phyloP scores from a whole-genome alignment of 2,888 invertebrate species.

The Neoaliturus tenellus region DNA sequence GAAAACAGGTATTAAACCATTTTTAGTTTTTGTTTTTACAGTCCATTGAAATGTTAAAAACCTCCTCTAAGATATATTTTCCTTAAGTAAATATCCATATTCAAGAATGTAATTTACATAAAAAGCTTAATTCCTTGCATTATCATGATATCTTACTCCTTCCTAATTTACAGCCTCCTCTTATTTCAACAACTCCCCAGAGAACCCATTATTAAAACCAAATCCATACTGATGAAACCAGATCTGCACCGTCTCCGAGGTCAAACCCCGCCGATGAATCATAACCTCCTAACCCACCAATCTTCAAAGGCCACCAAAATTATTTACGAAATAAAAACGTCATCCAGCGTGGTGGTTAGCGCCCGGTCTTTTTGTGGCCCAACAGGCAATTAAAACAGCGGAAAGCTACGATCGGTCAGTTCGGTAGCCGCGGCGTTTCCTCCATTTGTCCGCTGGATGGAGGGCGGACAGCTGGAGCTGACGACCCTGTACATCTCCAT shows the following conservation, averaged over 20 bases:
- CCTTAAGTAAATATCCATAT: too few species aligned
- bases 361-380: background rate
- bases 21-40: too few species aligned
- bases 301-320: background rate
- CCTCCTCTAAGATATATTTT: too few species aligned
- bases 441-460: background rate
- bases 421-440: background rate
- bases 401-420: background rate
- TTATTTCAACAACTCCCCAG: too few species aligned
- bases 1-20: too few species aligned
- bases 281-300: background rate
- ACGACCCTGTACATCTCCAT: background rate
- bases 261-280: background rate
- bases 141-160: too few species aligned
- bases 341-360: conserved; percentile 4
- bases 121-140: too few species aligned
- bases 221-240: too few species aligned
- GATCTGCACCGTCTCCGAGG: background rate
- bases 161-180: too few species aligned
- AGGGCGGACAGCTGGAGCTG: background rate
- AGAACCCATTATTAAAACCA: too few species aligned
- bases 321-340: conserved; percentile 17
- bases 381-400: background rate
- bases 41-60: too few species aligned
- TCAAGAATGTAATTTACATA: too few species aligned